A percentile compares a stretch with the other conserved stretches of the same genome.
Evolutionary conservation across 2,888 invertebrate genomes (phyloP).

Genomic region (Pemphredon lugubris): DNA sequence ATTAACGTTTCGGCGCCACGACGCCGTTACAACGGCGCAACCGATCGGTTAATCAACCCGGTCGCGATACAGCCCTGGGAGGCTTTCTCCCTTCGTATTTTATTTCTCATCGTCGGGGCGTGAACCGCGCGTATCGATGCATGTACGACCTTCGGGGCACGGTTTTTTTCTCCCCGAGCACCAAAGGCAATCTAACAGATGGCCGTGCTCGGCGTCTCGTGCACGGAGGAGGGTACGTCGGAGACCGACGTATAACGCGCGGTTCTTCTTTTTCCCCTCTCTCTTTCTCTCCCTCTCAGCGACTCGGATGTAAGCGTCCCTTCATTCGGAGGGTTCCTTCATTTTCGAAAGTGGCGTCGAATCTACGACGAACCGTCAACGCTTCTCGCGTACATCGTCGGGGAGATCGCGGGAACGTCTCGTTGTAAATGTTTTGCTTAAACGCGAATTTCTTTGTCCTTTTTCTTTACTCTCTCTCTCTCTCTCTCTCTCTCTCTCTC

Average conservation of each 20-base stretch:
- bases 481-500: no score
- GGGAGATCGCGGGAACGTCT: no score
- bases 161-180: constrained; percentile 17
- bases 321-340: no score
- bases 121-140: constrained; percentile 29
- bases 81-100: constrained; percentile 1
- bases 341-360: no score
- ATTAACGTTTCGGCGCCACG: no score
- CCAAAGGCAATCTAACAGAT: constrained; percentile 18
- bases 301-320: no score
- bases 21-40: not conserved
- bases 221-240: constrained; percentile 2
- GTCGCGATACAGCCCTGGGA: not conserved
- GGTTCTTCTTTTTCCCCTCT: no score
- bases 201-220: not conserved
- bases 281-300: no score
- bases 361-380: no score
- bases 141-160: constrained; percentile 30
- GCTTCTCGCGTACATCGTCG: no score
- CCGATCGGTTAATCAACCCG: constrained; percentile 2
- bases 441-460: constrained; percentile 5
- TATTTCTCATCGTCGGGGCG: constrained; percentile 6
- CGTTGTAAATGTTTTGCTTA: no score
- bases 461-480: not conserved
- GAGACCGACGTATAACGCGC: no score